Conservation (phyloP, 2,113 vertebrate species). For the Mormoops blainvillei region DNA sequence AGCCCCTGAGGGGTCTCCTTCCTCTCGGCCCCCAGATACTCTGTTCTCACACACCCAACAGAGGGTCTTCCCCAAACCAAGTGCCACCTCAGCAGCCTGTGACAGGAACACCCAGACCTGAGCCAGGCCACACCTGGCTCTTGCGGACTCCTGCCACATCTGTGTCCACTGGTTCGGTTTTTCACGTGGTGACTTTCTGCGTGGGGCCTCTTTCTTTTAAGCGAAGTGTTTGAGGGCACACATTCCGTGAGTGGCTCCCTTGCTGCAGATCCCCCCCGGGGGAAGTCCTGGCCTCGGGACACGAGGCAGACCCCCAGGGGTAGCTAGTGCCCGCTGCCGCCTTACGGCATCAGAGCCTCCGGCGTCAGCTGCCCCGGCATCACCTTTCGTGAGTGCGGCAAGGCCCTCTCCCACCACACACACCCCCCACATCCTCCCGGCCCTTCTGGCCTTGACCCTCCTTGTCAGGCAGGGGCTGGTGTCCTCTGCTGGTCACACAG, state of each 20-base stretch:
- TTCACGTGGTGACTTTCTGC: background rate
- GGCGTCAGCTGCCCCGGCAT: background rate
- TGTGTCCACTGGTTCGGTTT: accelerated
- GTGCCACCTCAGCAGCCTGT: no score
- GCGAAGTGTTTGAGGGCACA: background rate
- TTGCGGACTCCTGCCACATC: accelerated
- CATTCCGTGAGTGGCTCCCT: accelerated
- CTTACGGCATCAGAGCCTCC: background rate
- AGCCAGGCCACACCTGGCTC: background rate
- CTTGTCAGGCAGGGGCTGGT: no score
- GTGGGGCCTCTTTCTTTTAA: background rate
- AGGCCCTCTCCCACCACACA: background rate
- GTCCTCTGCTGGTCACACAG: background rate
- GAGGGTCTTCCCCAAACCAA: background rate
- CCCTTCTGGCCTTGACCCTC: background rate
- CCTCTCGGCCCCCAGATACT: accelerated
- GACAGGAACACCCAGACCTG: accelerated
- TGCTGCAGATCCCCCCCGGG: background rate
- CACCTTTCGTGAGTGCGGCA: background rate
- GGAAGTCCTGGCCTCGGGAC: background rate
- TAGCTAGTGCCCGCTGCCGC: background rate
- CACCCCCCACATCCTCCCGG: background rate
- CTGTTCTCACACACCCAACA: background rate
- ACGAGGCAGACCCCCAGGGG: no score
- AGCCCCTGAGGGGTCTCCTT: background rate